Percentiles rank a stretch among this genome's conserved stretches.
phyloP scores from a whole-genome alignment of 23 tunicate species.

The Styela plicata region DNA sequence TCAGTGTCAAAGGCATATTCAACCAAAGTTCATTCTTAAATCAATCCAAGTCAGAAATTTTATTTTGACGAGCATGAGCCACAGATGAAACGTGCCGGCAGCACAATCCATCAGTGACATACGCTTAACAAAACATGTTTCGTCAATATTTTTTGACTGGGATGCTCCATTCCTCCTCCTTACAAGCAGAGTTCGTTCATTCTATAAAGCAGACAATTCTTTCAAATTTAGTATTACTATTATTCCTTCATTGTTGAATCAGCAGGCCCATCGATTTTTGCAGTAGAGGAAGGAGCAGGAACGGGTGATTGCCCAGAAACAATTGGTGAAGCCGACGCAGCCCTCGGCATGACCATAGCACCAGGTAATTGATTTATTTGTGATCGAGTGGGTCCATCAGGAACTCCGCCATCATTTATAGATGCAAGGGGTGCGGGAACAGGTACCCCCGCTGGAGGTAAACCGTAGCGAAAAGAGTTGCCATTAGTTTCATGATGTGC shows the following conservation, averaged over 20 bases:
- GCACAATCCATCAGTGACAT: no score
- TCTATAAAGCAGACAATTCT: no score
- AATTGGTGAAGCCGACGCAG: conserved; percentile 54
- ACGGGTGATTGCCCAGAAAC: conserved; percentile 73
- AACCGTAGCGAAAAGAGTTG: conserved; percentile 38
- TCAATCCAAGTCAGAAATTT: no score
- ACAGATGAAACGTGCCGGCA: no score
- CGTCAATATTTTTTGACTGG: no score
- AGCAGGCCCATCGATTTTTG: conserved; percentile 38
- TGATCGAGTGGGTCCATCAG: conserved; percentile 27
- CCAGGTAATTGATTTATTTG: conserved; percentile 24
- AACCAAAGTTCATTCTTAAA: no score
- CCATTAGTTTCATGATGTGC: conserved; percentile 72
- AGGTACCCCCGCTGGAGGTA: conserved; percentile 34
- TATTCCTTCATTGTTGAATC: conserved; percentile 71
- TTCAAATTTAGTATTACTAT: no score
- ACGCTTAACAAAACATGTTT: no score
- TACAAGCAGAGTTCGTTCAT: no score
- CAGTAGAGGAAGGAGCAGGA: conserved; percentile 22
- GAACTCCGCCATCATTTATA: conserved; percentile 29
- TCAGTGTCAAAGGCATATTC: no score
- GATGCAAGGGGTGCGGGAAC: conserved; percentile 29
- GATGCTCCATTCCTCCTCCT: no score
- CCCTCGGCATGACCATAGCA: conserved; percentile 42
- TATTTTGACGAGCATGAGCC: no score